phyloP scores from a whole-genome alignment of 2,888 invertebrate genomes.

The Hermodice carunculata region DNA sequence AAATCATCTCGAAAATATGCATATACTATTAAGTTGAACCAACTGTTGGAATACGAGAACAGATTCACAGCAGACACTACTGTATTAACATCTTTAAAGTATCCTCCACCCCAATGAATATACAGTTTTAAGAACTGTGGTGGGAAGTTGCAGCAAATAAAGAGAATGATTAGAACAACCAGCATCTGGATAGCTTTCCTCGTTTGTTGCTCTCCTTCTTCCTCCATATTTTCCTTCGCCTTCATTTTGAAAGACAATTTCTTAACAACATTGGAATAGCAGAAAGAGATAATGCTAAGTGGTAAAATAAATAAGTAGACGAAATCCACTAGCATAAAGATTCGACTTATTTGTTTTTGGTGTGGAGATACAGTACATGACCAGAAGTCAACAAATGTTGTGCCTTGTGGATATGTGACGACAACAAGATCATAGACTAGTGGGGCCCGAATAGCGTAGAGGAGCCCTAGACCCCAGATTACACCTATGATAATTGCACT shows the following conservation, averaged over 20 bases:
- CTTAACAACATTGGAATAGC: constrained; percentile 15
- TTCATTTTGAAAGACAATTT: neutral
- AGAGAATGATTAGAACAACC: constrained; percentile 10
- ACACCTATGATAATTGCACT: neutral
- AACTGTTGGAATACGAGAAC: constrained; percentile 20
- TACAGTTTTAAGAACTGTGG: constrained; percentile 8
- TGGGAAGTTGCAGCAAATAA: constrained; percentile 7
- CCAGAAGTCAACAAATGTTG: too few species aligned
- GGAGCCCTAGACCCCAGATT: constrained; percentile 14
- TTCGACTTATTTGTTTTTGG: too few species aligned
- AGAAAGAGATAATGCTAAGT: constrained; percentile 12
- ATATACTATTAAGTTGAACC: constrained; percentile 21
- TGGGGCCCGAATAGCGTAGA: constrained; percentile 20
- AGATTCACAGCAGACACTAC: constrained; percentile 1
- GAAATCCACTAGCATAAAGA: constrained; percentile 17
- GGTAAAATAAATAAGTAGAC: constrained; percentile 16
- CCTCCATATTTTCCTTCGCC: neutral
- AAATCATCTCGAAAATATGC: constrained; percentile 17
- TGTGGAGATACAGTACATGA: constrained; percentile 10
- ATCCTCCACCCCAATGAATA: neutral
- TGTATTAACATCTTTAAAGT: neutral
- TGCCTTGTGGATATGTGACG: neutral
- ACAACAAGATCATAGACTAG: constrained; percentile 8
- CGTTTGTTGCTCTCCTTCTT: neutral
- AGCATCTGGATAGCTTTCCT: constrained; percentile 16